A percentile compares a stretch with the other conserved stretches of the same genome.
These are phyloP conservation scores for Sinohyriopsis cumingii DNA, from an alignment of 2,888 invertebrate genomes.

Conservation along the genomic window DNA sequence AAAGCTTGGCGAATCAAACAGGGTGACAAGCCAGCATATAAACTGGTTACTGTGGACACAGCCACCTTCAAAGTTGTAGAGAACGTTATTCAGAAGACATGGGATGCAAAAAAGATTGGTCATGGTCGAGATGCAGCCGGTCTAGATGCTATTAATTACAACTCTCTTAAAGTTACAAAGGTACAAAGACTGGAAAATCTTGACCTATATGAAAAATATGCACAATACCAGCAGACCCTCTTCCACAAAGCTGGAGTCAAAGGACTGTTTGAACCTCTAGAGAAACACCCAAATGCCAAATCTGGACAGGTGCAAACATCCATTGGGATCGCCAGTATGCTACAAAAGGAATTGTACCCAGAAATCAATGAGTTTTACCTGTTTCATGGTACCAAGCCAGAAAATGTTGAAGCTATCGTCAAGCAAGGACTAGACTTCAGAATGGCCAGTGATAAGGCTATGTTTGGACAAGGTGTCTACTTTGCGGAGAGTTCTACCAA, in stretches of 20 bases:
- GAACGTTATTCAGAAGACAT: constrained; percentile 36
- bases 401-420: constrained; percentile 23
- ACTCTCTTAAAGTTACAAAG: constrained; percentile 40
- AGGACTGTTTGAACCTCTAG: constrained; percentile 7
- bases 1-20: constrained; percentile 31
- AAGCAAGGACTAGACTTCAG: constrained; percentile 43
- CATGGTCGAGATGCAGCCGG: constrained; percentile 49
- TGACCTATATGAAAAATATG: constrained; percentile 46
- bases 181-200: constrained; percentile 55
- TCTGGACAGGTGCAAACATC: constrained; percentile 8
- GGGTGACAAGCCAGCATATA: constrained; percentile 9
- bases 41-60: constrained; percentile 28
- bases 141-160: constrained; percentile 19
- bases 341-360: constrained; percentile 19
- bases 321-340: constrained; percentile 3
- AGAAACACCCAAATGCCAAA: not conserved
- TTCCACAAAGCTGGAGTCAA: constrained; percentile 34
- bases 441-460: constrained; percentile 26
- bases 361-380: constrained; percentile 52
- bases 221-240: constrained; percentile 30
- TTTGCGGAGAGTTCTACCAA: constrained; percentile 54
- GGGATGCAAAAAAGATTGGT: constrained; percentile 39
- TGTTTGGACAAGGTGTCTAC: constrained; percentile 48
- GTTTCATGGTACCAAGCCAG: constrained; percentile 48
- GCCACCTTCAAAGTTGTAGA: constrained; percentile 31